Evolutionary conservation across 2,113 vertebrate species (phyloP), one percentile per base, ranked within the genome.

Genomic region (Sigmodon hispidus): DNA sequence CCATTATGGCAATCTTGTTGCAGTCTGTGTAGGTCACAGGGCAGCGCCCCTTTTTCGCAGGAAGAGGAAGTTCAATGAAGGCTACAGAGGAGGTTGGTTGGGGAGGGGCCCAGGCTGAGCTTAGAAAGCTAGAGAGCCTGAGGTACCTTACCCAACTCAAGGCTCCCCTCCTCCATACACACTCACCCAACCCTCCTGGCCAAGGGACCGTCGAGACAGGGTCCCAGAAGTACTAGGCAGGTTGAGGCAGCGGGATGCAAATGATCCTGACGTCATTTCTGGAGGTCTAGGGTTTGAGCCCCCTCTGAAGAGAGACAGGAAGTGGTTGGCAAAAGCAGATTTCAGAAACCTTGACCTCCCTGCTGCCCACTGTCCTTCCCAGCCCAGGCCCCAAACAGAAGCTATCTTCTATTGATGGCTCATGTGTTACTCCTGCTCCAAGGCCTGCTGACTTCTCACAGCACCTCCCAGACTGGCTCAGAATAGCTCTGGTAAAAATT

Each of bases 111-210:
- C 96, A 94, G 86, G 90, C 90, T 92, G 67, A 95, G 97, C 88
- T 89, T 11, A 90, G 81, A 86, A 90, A 76, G 96, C 96, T 95
- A 73, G 85, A 92, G 55, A 87, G 70, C 95, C 94, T 93, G 80
- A 77, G 69, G 59, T 93, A 73, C 75, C 89, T 72, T 22, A 84
- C 26, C 59, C 61, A 87, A 90, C 90, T 75, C 95, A 96, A 96
- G 70, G 93, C 72, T 98, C 98, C 98, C 98, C 98, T 98, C 48
- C 94, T 89, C 93, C 97, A 95, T 89, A 98, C 96, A 96, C 94
- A 97, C 97, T 97, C 97, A 97, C 98, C 97, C 98, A 97, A 98
- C 97, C 96, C 97, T 97, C 81, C 93, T 96, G 93, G 93, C 96
- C 96, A 31, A 12, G 90, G 96, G 96, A 90, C 75, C 13, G 55